A percentile compares a stretch with the other conserved stretches of the same genome.
These are phyloP conservation scores for Tachypleus tridentatus DNA, from an alignment of 1,140 invertebrate genomes.

Conservation along the genomic window DNA sequence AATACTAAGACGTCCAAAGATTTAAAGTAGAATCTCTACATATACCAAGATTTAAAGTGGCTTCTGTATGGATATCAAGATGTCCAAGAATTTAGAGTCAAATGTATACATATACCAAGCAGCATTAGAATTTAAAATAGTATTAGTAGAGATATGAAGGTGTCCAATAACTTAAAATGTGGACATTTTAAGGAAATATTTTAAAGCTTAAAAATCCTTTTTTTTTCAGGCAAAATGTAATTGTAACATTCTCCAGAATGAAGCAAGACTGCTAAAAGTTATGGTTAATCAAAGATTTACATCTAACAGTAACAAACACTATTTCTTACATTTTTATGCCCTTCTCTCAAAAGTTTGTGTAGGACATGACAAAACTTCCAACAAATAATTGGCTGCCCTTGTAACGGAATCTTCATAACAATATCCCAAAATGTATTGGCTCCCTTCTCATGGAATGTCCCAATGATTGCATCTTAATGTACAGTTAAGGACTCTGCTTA, in stretches of 20 bases:
- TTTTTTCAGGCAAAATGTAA: too few relatives aligned
- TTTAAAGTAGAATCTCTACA: too few relatives aligned
- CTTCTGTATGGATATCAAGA: too few relatives aligned
- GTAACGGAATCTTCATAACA: conserved; percentile 62
- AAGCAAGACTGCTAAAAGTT: background rate
- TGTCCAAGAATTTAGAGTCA: too few relatives aligned
- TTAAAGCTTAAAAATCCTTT: background rate
- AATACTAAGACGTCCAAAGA: too few relatives aligned
- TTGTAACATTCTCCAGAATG: too few relatives aligned
- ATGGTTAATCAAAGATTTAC: background rate
- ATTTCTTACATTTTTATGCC: conserved; percentile 60
- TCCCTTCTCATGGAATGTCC: conserved; percentile 87
- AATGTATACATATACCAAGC: too few relatives aligned
- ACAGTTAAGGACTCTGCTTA: conserved; percentile 2
- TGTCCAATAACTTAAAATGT: too few relatives aligned
- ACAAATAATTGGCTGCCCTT: conserved; percentile 84
- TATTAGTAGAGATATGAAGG: too few relatives aligned
- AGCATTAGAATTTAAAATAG: too few relatives aligned
- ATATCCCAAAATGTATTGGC: conserved; percentile 80
- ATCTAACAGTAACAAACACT: background rate
- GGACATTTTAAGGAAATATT: background rate
- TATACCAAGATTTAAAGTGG: too few relatives aligned
- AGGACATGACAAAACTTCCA: conserved; percentile 97
- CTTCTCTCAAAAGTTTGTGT: conserved; percentile 79
- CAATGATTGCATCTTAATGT: conserved; percentile 67